Conservation (phyloP, 2,113 vertebrate genomes). For the Silurus glanis region DNA sequence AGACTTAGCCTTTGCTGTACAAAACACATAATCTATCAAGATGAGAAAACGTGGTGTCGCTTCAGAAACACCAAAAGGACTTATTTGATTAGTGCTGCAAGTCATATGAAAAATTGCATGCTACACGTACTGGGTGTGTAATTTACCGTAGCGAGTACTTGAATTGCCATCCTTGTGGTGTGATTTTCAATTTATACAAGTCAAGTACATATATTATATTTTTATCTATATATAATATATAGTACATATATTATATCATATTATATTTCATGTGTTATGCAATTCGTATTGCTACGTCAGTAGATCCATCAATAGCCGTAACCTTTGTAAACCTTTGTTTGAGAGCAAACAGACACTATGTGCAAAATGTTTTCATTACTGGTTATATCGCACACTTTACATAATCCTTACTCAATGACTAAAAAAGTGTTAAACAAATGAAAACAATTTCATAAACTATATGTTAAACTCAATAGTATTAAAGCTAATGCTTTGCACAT, state of each 20-base stretch:
- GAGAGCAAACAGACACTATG: not conserved
- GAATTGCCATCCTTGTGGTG: not conserved
- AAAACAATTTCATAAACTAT: not conserved
- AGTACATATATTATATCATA: not conserved
- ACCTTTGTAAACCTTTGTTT: not conserved
- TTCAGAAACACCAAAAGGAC: not conserved
- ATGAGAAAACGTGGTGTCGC: not conserved
- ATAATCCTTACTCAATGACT: not conserved
- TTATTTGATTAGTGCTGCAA: not conserved
- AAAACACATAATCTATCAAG: not conserved
- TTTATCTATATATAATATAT: no score
- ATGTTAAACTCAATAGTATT: not conserved
- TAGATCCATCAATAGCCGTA: not conserved
- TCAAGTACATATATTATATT: not conserved
- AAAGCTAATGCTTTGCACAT: not conserved
- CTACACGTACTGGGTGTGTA: not conserved
- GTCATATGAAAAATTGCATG: not conserved
- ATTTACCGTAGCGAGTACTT: not conserved
- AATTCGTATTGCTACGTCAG: not conserved
- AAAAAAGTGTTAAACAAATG: not conserved
- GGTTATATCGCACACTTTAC: not conserved
- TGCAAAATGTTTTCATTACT: not conserved
- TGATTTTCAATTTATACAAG: not conserved
- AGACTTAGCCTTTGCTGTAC: slow-evolving; percentile 13
- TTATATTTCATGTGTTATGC: not conserved